phyloP scores from a whole-genome alignment of 2,888 invertebrate genomes.

The Drosophila ezoana region DNA sequence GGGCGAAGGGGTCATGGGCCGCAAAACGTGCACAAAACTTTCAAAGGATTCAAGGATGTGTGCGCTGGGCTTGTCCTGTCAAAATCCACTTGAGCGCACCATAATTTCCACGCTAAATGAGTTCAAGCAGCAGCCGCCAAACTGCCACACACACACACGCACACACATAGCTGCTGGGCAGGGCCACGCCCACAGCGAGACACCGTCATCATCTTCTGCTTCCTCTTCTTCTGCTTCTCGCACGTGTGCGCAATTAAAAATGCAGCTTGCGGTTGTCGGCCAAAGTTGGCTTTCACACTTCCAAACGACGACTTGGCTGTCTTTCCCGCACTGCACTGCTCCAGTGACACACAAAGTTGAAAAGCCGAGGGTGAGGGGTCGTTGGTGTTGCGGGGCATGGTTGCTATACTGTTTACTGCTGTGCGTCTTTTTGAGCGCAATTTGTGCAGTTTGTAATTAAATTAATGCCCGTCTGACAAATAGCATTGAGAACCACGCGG shows the following conservation, averaged over 20 bases:
- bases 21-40: slow-evolving; percentile 70
- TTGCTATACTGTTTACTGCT: neutral
- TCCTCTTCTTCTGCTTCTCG: slow-evolving; percentile 26
- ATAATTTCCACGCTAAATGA: slow-evolving; percentile 75
- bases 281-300: slow-evolving; percentile 44
- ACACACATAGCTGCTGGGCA: slow-evolving; percentile 23
- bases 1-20: slow-evolving; percentile 9
- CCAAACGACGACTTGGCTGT: slow-evolving; percentile 14
- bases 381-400: neutral
- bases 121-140: slow-evolving; percentile 68
- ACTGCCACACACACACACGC: slow-evolving; percentile 1
- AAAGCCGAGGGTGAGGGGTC: neutral
- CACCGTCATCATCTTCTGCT: slow-evolving; percentile 12
- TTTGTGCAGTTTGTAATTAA: slow-evolving; percentile 61
- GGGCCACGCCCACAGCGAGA: slow-evolving; percentile 34
- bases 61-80: slow-evolving; percentile 50
- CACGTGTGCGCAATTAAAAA: slow-evolving; percentile 79
- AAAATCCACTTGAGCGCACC: slow-evolving; percentile 74
- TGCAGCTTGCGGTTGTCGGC: slow-evolving; percentile 79
- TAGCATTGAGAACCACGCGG: slow-evolving; percentile 52
- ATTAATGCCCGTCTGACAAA: slow-evolving; percentile 61
- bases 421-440: slow-evolving; percentile 46
- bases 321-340: slow-evolving; percentile 36
- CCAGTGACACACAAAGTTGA: slow-evolving; percentile 72
- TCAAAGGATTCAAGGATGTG: slow-evolving; percentile 62